These are phyloP conservation scores for Clepsis dumicolana DNA, from an alignment of 2,888 invertebrate genomes.

Conservation along the genomic window DNA sequence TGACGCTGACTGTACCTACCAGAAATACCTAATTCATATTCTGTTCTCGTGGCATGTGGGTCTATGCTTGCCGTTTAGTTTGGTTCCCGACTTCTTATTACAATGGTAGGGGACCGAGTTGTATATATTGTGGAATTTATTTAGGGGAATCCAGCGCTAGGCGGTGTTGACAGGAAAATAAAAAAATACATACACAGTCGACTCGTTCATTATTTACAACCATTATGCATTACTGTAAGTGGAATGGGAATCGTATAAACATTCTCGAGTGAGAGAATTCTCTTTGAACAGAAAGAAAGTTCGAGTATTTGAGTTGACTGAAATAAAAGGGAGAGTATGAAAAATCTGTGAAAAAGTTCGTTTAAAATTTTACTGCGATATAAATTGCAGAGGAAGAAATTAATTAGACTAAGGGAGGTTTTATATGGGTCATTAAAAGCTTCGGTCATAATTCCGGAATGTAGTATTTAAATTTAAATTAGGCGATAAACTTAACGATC, in stretches of 20 bases:
- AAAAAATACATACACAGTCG: conserved; percentile 15
- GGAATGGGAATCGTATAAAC: conserved; percentile 2
- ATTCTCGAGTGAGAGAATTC: neutral
- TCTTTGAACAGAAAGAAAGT: neutral
- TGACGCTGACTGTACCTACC: too few species aligned
- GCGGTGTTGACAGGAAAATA: conserved; percentile 2
- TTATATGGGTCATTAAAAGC: conserved; percentile 41
- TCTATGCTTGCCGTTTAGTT: conserved; percentile 32
- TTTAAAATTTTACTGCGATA: conserved; percentile 32
- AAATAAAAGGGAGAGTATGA: neutral
- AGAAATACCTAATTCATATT: conserved; percentile 49
- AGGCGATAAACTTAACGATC: conserved; percentile 41
- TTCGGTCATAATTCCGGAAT: conserved; percentile 39
- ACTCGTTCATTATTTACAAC: conserved; percentile 15
- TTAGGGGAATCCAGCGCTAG: conserved; percentile 49
- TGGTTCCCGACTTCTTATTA: conserved; percentile 35
- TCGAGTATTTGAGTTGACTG: neutral
- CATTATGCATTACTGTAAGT: conserved; percentile 10
- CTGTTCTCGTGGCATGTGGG: conserved; percentile 36
- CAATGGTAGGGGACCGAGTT: conserved; percentile 43
- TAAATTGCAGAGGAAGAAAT: conserved; percentile 39
- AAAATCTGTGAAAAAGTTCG: conserved; percentile 12
- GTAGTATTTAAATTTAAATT: conserved; percentile 43
- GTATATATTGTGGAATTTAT: conserved; percentile 47
- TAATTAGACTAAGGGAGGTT: conserved; percentile 35